Evolutionary conservation across 35 echinoderm and acorn worm genomes (phyloP), one percentile per base, ranked within the genome.

Genomic region (Holothuria glaberrima): DNA sequence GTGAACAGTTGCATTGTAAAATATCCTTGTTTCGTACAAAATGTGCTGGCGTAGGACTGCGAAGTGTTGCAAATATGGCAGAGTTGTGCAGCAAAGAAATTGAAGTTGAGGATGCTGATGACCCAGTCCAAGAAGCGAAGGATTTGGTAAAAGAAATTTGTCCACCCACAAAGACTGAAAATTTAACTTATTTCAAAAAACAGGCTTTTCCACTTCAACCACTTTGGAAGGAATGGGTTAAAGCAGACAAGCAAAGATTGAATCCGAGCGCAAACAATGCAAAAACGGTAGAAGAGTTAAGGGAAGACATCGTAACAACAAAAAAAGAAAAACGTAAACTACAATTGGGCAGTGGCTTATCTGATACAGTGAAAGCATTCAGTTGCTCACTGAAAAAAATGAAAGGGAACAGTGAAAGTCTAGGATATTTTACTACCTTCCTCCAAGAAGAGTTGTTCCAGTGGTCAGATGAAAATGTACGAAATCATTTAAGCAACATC

Each of bases 181-280:
- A 77, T 46, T 77, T 77, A 19, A 25, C 41, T 7, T 13, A 48
- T 5, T 77, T 77, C 48, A 77, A 77, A 21, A 16, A 21, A 77
- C 38, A 22, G 12, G 5, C 73, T 22, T 77, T 77, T 77, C 73
- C 73, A 46, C 73, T 77, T 44, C 73, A 77, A 21, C 38, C 21
- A 48, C 14, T 77, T 22, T 77, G 73, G 73, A 12, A 48, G 38
- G 73, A 77, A 9, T 77, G 73, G 73, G 73, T 77, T 7, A 48
- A 19, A 36, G 48, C 35, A 48, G 73, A 77, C 38, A 77, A 77
- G 27, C 35, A 77, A 48, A 30, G 20, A 48, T 48, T 77, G 19
- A 45, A 77, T 21, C 73, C 41, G 48, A 46, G 48, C 48, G 38
- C 26, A 25, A 35, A 77, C 18, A 50, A 46, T 24, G 36, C 38